Evolutionary conservation across 2,113 vertebrate genomes (phyloP), one percentile per base, ranked within the genome.

Genomic region (Silurus meridionalis): DNA sequence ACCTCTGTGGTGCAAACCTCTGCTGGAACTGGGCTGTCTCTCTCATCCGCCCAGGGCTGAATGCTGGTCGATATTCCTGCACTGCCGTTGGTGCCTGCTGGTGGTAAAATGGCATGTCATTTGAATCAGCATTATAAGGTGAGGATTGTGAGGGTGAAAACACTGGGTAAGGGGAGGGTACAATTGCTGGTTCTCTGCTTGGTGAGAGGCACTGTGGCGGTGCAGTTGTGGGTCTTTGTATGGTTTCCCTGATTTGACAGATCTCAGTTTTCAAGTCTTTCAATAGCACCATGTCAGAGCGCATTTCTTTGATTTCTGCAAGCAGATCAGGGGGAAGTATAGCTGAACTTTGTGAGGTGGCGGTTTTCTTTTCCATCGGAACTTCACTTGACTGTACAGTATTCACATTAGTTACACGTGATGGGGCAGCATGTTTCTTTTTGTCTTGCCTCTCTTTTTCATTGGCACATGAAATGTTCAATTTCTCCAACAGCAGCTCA

Each of bases 201-300:
- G 37, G n/a, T 21, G 66, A 1, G 3, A 81, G 46, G 17, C 52
- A 61, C 5, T 61, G 60, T 61, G 17, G 14, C 6, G 60, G 9
- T 4, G 60, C 52, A 7, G 50, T 23, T 8, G 63, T 71, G 15
- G 64, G 55, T 4, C 69, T 84, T 13, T 86, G 64, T 1, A 88
- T 85, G n/a, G 80, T 77, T 8, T 89, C 85, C n/a, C 67, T 88
- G 46, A 88, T 87, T 21, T 90, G 87, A 14, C 77, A 64, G 2
- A 87, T 53, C 13, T 89, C 83, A 5, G 77, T 64, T 19, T 72
- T 86, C 0, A 89, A 72, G 6, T 84, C 77, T 80, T 89, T 89
- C 5, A 88, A 37, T 74, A 87, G 5, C 8, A 64, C 58, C 57
- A 88, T 85, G 5, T 89, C 84, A 57, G 90, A 53, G 55, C 53